Evolutionary conservation across 2,113 vertebrate genomes (phyloP).

Genomic region (Ornithorhynchus anatinus): DNA sequence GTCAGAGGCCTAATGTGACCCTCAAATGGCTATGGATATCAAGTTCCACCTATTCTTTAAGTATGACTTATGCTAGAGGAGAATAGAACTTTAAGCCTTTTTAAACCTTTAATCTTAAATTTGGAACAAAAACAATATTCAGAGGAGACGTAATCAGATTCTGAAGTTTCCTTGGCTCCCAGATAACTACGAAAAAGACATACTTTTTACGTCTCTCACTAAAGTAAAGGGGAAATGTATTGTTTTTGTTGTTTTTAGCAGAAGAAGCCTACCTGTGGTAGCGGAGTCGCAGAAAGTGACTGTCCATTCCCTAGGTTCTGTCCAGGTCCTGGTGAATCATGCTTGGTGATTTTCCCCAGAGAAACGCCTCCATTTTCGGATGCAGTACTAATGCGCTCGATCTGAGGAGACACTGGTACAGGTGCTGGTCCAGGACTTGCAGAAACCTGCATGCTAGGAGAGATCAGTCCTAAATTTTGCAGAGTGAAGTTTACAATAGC

Average conservation of each 20-base stretch:
- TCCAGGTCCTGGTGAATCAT: slow-evolving; percentile 44
- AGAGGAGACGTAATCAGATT: neutral
- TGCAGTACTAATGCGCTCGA: slow-evolving; percentile 54
- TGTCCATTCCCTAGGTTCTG: slow-evolving; percentile 52
- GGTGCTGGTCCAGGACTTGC: slow-evolving; percentile 47
- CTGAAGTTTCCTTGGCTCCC: neutral
- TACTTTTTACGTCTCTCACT: neutral
- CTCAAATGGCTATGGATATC: neutral
- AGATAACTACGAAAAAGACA: neutral
- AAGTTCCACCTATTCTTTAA: neutral
- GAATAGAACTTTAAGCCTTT: neutral
- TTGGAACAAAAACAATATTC: neutral
- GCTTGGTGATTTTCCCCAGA: slow-evolving; percentile 74
- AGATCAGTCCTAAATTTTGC: slow-evolving; percentile 87
- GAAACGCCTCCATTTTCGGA: slow-evolving; percentile 60
- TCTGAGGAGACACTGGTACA: slow-evolving; percentile 44
- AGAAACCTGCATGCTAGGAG: slow-evolving; percentile 65
- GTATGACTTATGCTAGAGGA: too few relatives aligned
- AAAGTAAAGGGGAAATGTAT: neutral
- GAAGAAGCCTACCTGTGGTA: slow-evolving; percentile 70
- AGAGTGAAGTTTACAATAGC: slow-evolving; percentile 91
- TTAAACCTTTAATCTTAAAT: neutral
- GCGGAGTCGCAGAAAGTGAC: slow-evolving; percentile 57
- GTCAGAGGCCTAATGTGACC: neutral
- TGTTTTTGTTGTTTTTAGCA: neutral